These are phyloP conservation scores for Agriopis aurantiaria DNA, from an alignment of 2,888 invertebrate genomes.

Conservation along the genomic window DNA sequence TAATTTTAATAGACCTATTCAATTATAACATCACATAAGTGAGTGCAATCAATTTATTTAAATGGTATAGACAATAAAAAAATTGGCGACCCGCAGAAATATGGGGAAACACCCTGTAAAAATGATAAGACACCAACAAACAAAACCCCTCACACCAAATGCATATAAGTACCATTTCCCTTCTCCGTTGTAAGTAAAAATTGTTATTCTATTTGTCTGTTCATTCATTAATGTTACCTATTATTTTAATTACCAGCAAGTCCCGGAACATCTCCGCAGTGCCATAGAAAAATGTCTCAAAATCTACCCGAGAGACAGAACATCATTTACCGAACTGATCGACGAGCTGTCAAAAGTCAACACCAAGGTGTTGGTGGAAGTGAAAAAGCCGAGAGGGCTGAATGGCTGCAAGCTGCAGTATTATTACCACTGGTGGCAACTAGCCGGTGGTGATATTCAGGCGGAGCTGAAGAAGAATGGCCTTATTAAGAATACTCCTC, in stretches of 20 bases:
- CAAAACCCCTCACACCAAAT: too few relatives aligned
- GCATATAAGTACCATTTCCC: too few relatives aligned
- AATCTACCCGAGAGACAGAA: constrained; percentile 86
- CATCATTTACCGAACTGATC: constrained; percentile 87
- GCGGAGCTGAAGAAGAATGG: constrained; percentile 96
- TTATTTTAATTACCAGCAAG: constrained; percentile 72
- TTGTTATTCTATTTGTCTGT: too few relatives aligned
- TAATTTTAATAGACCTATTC: too few relatives aligned
- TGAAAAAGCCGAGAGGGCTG: constrained; percentile 76
- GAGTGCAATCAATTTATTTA: too few relatives aligned
- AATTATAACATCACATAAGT: too few relatives aligned
- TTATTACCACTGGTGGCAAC: constrained; percentile 97
- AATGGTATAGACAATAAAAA: too few relatives aligned
- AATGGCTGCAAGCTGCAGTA: constrained; percentile 90
- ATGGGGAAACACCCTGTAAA: too few relatives aligned
- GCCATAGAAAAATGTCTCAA: constrained; percentile 91
- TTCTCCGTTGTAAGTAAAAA: too few relatives aligned
- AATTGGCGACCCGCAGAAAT: too few relatives aligned
- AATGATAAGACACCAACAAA: too few relatives aligned
- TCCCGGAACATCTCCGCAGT: constrained; percentile 86
- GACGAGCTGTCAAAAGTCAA: constrained; percentile 67
- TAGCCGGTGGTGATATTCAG: constrained; percentile 98
- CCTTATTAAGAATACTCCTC: constrained; percentile 94
- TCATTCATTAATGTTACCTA: background rate
- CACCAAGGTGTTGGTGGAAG: constrained; percentile 73